phyloP scores from a whole-genome alignment of 2,888 invertebrate genomes.

The Diarsia brunnea region DNA sequence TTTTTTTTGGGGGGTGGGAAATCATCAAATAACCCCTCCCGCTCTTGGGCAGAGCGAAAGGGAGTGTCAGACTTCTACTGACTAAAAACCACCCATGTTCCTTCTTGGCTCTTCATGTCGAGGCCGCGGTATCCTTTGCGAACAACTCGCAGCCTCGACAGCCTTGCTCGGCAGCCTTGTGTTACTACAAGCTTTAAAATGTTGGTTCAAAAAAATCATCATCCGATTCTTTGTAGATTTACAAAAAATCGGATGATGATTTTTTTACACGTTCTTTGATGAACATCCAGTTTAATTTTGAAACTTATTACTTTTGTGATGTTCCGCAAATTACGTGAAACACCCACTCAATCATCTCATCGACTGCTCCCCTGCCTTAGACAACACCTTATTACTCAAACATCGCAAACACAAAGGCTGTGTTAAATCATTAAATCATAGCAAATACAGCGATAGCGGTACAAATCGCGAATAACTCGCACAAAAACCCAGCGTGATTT shows the following conservation, averaged over 20 bases:
- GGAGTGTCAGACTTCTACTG: too few species aligned
- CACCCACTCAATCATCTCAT: not conserved
- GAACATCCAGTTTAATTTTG: not conserved
- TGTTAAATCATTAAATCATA: not conserved
- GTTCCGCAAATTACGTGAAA: not conserved
- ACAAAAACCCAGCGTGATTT: constrained; percentile 23
- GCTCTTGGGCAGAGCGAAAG: too few species aligned
- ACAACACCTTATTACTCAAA: not conserved
- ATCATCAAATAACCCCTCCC: too few species aligned
- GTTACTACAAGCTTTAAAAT: too few species aligned
- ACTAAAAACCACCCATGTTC: too few species aligned
- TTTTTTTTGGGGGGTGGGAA: too few species aligned
- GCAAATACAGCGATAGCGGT: constrained; percentile 11
- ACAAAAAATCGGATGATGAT: not conserved
- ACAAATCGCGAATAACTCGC: constrained; percentile 15
- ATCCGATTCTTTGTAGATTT: too few species aligned
- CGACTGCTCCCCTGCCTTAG: not conserved
- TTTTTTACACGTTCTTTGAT: not conserved
- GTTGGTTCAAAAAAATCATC: too few species aligned
- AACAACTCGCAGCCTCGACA: too few species aligned
- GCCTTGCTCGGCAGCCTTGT: too few species aligned
- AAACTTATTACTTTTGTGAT: not conserved
- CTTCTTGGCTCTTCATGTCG: too few species aligned
- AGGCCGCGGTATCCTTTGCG: too few species aligned
- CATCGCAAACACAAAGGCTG: not conserved